Percentiles rank a stretch among this genome's conserved stretches.
Evolutionary conservation across 2,888 invertebrate genomes (phyloP).

Genomic region (Ellobium chinense): DNA sequence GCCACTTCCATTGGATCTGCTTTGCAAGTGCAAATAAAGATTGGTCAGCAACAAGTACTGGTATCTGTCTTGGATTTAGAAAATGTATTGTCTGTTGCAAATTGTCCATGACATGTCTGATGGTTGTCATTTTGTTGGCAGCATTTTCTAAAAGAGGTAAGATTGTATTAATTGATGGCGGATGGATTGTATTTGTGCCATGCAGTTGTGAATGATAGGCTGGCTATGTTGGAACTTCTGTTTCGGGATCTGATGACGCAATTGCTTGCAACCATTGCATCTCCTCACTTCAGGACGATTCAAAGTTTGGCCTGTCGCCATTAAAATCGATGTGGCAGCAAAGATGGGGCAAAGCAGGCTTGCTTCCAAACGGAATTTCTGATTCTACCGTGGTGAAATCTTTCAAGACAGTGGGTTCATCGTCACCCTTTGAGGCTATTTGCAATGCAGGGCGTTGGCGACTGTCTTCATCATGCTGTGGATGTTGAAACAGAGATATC

Average conservation of each 20-base stretch:
- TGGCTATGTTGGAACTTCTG: not conserved
- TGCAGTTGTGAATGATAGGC: not conserved
- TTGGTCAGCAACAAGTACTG: slow-evolving; percentile 62
- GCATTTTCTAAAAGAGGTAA: not conserved
- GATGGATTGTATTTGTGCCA: not conserved
- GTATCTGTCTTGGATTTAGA: slow-evolving; percentile 64
- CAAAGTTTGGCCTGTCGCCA: too few species aligned
- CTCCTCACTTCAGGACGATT: too few species aligned
- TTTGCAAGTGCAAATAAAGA: slow-evolving; percentile 67
- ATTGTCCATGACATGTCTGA: too few species aligned
- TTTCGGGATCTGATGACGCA: not conserved
- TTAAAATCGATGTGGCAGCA: too few species aligned
- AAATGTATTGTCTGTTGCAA: slow-evolving; percentile 49
- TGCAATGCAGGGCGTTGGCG: not conserved
- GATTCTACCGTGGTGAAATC: too few species aligned
- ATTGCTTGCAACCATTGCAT: too few species aligned
- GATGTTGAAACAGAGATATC: slow-evolving; percentile 45
- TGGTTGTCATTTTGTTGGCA: slow-evolving; percentile 57
- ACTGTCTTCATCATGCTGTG: not conserved
- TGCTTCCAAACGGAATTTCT: too few species aligned
- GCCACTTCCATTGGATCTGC: slow-evolving; percentile 66
- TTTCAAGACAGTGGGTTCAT: too few species aligned
- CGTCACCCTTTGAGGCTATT: not conserved
- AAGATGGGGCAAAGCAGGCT: too few species aligned
- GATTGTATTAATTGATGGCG: not conserved